Evolutionary conservation across 1,140 invertebrate genomes (phyloP), one percentile per base, ranked within the genome.

Genomic region (Ylistrum balloti): DNA sequence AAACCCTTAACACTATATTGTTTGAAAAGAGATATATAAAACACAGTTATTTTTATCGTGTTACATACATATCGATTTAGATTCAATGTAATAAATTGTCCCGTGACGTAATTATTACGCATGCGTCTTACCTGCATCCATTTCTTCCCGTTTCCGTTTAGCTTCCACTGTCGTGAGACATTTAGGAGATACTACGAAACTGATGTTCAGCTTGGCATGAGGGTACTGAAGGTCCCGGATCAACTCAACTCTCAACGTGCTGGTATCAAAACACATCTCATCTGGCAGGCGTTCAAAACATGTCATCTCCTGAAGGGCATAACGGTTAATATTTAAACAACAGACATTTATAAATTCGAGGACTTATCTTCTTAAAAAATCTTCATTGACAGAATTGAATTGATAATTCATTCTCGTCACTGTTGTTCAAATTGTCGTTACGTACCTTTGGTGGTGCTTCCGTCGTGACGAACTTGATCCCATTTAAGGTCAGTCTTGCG

Each of bases 141-240:
- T 28, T 74, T 74, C 56, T 74, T n/a, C 56, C 0, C 22, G n/a
- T 9, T 17, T 74, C 56, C 56, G 56, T 74, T 74, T 74, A 5
- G 56, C 56, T n/a, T 74, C 56, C 11, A n/a, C 22, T 17, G 56
- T 74, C 22, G 56, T 74, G 56, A 74, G 9, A 11, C 56, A 74
- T n/a, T 74, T 74, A 17, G 56, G 22, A 74, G 56, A 28, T 0
- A 74, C 56, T 5, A 74, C 22, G 22, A 74, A 28, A 11, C 22
- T 74, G 56, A 74, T 74, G n/a, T 74, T 74, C 22, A 74, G 56
- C n/a, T 74, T 74, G 9, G 56, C 56, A 74, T 74, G 56, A 74
- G 56, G 56, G 56, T 74, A 74, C 56, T 74, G 22, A 1, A 74
- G 56, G n/a, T 74, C 56, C 17, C 56, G 56, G n/a, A 74, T 74